Evolutionary conservation across 2,888 invertebrate genomes (phyloP), one percentile per base, ranked within the genome.

Genomic region (Pecten maximus): DNA sequence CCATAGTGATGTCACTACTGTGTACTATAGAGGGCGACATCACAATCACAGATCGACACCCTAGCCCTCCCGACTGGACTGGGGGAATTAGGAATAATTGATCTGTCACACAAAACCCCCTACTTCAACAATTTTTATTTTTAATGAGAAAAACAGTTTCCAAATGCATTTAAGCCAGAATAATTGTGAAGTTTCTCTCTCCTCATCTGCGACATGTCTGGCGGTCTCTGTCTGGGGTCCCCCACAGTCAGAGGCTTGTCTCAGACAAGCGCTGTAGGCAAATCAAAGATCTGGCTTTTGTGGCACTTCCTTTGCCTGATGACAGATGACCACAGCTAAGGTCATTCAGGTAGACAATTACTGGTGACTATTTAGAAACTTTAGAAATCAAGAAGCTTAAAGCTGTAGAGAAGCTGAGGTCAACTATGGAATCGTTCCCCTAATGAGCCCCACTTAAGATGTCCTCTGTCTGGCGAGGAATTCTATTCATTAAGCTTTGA

Each of bases 401-500:
- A 74, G 3, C 74, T 12, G 6, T 74, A 2, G 28, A 74, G 74
- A 35, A 35, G 28, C 28, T 74, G 74, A 74, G n/a, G 60, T 60
- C 60, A 60, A n/a, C 74, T 10, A 4, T 28, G 74, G 74, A 28
- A 35, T 23, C 35, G 12, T 15, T 35, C 74, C 74, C 74, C 74
- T 74, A 74, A 74, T 74, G 74, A 74, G 28, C 74, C 74, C 74
- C 74, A 74, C 74, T 74, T 74, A 74, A 35, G 35, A 74, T 74
- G 74, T 74, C 74, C 74, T 74, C 74, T 74, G 74, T 74, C 74
- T 74, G 74, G 74, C 74, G 0, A 74, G 74, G 74, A 74, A 74
- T 74, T 74, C 74, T 74, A 74, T 74, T 74, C 74, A 74, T 74
- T 74, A 74, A 35, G 74, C 74, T 74, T 74, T 74, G 74, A 74